A percentile compares a stretch with the other conserved stretches of the same genome.
phyloP scores from a whole-genome alignment of 2,797 vertebrate genomes.

The Onychomys torridus region DNA sequence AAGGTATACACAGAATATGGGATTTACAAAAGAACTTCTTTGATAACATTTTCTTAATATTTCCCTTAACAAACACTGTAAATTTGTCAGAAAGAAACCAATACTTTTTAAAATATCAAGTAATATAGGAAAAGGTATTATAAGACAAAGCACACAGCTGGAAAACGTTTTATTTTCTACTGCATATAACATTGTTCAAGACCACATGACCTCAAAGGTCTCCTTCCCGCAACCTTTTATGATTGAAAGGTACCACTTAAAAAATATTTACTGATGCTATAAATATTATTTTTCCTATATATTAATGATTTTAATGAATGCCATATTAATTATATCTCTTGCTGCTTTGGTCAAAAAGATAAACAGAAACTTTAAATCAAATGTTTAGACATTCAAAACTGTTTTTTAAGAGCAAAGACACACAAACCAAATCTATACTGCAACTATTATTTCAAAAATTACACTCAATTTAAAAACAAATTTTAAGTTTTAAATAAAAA shows the following conservation, averaged over 20 bases:
- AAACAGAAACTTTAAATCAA: conserved; percentile 81
- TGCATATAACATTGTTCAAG: conserved; percentile 85
- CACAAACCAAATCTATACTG: conserved; percentile 81
- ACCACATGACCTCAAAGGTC: conserved; percentile 80
- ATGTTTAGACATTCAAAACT: conserved; percentile 76
- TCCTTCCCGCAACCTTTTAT: conserved; percentile 66
- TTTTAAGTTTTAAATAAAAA: conserved; percentile 85
- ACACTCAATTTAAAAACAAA: conserved; percentile 85
- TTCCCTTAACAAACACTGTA: conserved; percentile 74
- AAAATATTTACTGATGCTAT: conserved; percentile 84
- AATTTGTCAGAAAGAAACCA: conserved; percentile 11
- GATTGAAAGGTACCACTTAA: conserved; percentile 76
- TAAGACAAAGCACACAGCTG: conserved; percentile 83
- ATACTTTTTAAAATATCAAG: conserved; percentile 72
- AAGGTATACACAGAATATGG: conserved; percentile 73
- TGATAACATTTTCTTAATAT: conserved; percentile 65
- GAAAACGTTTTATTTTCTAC: conserved; percentile 86
- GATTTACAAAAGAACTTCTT: conserved; percentile 71
- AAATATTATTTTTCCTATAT: conserved; percentile 81
- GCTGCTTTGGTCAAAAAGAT: conserved; percentile 85
- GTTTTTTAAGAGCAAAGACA: conserved; percentile 76
- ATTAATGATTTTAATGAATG: conserved; percentile 72
- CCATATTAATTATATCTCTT: conserved; percentile 79
- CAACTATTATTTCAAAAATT: conserved; percentile 84
- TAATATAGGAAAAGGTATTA: conserved; percentile 84